Conservation (phyloP, 2,797 vertebrate genomes). For the Loriculus beryllinus region DNA sequence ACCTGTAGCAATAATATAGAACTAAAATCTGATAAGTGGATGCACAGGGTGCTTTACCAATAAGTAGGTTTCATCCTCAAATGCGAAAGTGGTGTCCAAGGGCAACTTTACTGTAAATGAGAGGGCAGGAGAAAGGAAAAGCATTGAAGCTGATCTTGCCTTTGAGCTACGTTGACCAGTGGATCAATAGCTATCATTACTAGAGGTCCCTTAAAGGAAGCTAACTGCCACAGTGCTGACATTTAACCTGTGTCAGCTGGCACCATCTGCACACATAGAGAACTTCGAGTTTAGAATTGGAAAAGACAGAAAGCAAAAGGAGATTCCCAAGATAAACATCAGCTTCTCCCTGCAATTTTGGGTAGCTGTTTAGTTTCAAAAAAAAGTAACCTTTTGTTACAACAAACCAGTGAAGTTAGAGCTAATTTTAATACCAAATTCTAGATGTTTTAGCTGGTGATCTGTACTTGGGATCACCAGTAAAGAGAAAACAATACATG, state of each 20-base stretch:
- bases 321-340: background rate
- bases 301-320: background rate
- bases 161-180: background rate
- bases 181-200: slow-evolving; percentile 45
- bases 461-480: background rate
- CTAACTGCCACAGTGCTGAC: background rate
- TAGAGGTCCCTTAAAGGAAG: background rate
- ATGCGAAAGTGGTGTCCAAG: background rate
- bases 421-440: background rate
- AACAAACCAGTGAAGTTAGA: background rate
- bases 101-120: background rate
- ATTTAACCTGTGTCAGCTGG: slow-evolving; percentile 11
- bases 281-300: background rate
- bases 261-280: background rate
- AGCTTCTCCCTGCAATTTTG: background rate
- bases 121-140: background rate
- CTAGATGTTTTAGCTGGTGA: background rate
- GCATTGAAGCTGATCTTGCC: background rate
- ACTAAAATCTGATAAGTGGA: background rate
- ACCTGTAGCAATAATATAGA: background rate
- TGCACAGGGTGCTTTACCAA: background rate
- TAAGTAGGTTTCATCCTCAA: background rate
- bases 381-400: background rate
- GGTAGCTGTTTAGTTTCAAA: background rate
- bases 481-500: background rate